Evolutionary conservation across 2,797 vertebrate species (phyloP).

Genomic region (Leptodactylus fallax): DNA sequence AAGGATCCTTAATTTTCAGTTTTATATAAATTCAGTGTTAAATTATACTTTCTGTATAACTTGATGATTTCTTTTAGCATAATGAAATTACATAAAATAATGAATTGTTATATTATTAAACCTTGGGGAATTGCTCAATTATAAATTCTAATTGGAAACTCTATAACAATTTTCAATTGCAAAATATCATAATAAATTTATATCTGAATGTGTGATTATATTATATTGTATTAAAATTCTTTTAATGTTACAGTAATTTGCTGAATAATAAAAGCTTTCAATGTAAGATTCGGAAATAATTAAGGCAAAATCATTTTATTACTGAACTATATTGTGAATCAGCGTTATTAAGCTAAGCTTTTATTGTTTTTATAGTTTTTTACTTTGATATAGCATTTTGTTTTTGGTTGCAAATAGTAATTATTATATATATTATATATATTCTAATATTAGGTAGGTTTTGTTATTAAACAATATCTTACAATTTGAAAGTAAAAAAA

Average conservation of each 20-base stretch:
- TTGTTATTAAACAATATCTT: not conserved
- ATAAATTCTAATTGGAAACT: slow-evolving; percentile 62
- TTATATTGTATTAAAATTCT: slow-evolving; percentile 61
- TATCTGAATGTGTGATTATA: slow-evolving; percentile 62
- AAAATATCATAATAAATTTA: slow-evolving; percentile 63
- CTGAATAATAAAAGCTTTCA: slow-evolving; percentile 59
- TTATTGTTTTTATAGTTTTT: slow-evolving; percentile 36
- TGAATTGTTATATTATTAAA: slow-evolving; percentile 60
- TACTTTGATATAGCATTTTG: not conserved
- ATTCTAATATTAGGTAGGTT: not conserved
- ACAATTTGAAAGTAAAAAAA: not conserved
- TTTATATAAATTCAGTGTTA: slow-evolving; percentile 30
- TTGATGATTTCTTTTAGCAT: slow-evolving; percentile 44
- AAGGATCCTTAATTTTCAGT: not conserved
- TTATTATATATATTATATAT: not conserved
- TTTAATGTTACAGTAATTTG: slow-evolving; percentile 62
- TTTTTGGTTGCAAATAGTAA: slow-evolving; percentile 3
- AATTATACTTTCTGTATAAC: slow-evolving; percentile 34
- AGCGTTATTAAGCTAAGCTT: slow-evolving; percentile 24
- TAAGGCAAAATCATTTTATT: slow-evolving; percentile 61
- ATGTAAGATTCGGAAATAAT: slow-evolving; percentile 58
- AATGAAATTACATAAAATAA: slow-evolving; percentile 56
- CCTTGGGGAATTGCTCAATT: slow-evolving; percentile 60
- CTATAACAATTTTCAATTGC: slow-evolving; percentile 57
- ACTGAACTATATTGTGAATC: slow-evolving; percentile 43